Percentiles rank a stretch among this genome's conserved stretches.
Conservation (phyloP, 1,140 invertebrate species). For the Drosophila tani region DNA sequence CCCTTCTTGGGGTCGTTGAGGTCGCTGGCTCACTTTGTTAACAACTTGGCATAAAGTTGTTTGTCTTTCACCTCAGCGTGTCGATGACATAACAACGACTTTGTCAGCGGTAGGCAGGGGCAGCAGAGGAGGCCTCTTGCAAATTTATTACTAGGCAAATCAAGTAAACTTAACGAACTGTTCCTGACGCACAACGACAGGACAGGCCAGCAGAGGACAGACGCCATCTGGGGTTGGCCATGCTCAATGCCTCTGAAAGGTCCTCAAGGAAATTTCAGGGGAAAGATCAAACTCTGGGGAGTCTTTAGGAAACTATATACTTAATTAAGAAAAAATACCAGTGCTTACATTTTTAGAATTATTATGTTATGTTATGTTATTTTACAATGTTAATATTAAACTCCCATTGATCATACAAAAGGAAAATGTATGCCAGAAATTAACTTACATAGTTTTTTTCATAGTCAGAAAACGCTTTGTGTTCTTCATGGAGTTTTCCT, state of each 20-base stretch:
- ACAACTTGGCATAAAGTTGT: slow-evolving; percentile 80
- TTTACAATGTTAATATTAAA: too few relatives aligned
- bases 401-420: too few relatives aligned
- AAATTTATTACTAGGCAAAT: slow-evolving; percentile 71
- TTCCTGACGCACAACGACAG: slow-evolving; percentile 13
- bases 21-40: slow-evolving; percentile 74
- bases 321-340: not conserved
- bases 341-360: not conserved
- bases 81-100: slow-evolving; percentile 71
- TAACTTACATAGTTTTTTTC: too few relatives aligned
- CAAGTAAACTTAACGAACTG: slow-evolving; percentile 75
- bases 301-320: not conserved
- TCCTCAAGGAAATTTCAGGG: not conserved
- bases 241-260: too few relatives aligned
- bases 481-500: not conserved
- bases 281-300: not conserved
- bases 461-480: too few relatives aligned
- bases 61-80: slow-evolving; percentile 77
- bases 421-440: not conserved
- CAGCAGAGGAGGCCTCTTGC: not conserved
- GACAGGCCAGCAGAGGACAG: not conserved
- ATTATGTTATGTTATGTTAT: too few relatives aligned
- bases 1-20: slow-evolving; percentile 33
- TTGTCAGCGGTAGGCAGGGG: not conserved
- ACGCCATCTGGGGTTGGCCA: too few relatives aligned